phyloP scores from a whole-genome alignment of 2,888 invertebrate genomes.

The Tubiluchus corallicola region DNA sequence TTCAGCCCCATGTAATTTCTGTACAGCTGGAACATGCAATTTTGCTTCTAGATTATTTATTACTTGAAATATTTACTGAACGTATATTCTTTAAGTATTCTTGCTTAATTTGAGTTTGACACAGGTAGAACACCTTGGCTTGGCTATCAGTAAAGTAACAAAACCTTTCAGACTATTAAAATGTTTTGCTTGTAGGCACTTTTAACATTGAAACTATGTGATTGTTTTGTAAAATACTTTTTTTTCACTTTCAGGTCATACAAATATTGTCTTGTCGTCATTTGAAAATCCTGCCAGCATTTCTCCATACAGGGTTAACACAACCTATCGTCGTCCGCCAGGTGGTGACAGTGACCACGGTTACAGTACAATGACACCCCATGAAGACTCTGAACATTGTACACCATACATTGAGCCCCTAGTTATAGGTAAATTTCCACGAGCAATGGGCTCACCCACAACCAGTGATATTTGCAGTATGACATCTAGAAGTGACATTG shows the following conservation, averaged over 20 bases:
- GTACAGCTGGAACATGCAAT: too few species aligned
- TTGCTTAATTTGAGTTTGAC: too few species aligned
- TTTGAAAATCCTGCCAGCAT: slow-evolving; percentile 46
- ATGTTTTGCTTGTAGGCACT: too few species aligned
- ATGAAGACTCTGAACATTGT: slow-evolving; percentile 53
- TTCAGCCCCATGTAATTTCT: too few species aligned
- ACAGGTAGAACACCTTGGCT: too few species aligned
- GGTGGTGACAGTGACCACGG: slow-evolving; percentile 77
- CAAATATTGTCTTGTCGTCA: slow-evolving; percentile 14
- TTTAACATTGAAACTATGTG: too few species aligned
- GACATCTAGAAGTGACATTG: slow-evolving; percentile 14
- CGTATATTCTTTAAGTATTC: too few species aligned
- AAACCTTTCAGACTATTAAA: too few species aligned
- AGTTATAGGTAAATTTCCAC: slow-evolving; percentile 7
- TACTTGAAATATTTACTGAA: too few species aligned
- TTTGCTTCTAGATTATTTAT: too few species aligned
- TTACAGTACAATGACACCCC: slow-evolving; percentile 81
- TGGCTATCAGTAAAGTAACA: too few species aligned
- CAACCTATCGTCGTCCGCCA: slow-evolving; percentile 50
- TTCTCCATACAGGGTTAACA: slow-evolving; percentile 69
- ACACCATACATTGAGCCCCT: slow-evolving; percentile 16
- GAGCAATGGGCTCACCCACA: slow-evolving; percentile 8
- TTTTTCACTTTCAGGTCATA: slow-evolving; percentile 11
- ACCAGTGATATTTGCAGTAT: slow-evolving; percentile 13
- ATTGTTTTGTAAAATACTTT: too few species aligned